Conservation (phyloP, 1,140 invertebrate species). For the Hetaerina americana region DNA sequence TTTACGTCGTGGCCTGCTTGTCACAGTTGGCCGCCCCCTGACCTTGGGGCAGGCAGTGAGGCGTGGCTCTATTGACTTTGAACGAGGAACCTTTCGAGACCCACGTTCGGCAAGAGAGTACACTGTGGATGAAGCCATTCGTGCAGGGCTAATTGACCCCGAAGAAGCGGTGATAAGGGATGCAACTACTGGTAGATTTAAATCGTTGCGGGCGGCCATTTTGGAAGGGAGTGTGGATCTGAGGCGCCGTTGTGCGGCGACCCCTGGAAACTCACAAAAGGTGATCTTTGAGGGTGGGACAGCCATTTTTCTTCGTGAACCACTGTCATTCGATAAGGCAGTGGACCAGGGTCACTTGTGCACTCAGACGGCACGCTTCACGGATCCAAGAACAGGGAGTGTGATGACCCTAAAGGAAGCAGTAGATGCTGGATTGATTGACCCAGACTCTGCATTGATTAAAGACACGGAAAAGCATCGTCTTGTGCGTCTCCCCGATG, state of each 20-base stretch:
- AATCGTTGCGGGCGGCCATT: constrained; percentile 55
- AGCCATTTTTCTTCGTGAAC: constrained; percentile 53
- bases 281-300: constrained; percentile 60
- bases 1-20: constrained; percentile 53
- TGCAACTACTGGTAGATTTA: constrained; percentile 56
- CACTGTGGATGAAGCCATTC: constrained; percentile 64
- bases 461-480: constrained; percentile 74
- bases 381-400: constrained; percentile 55
- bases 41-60: constrained; percentile 43
- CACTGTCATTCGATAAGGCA: constrained; percentile 61
- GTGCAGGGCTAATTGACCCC: constrained; percentile 60
- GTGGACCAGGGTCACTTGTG: constrained; percentile 58
- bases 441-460: constrained; percentile 73
- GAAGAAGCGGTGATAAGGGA: constrained; percentile 63
- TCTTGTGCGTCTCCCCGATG: constrained; percentile 70
- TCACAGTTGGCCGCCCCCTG: constrained; percentile 55
- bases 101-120: constrained; percentile 43
- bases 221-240: constrained; percentile 55
- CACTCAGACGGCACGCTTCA: constrained; percentile 56
- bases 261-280: constrained; percentile 48
- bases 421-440: constrained; percentile 63
- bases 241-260: constrained; percentile 47
- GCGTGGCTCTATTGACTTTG: constrained; percentile 31
- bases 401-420: constrained; percentile 72
- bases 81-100: constrained; percentile 31